Percentiles rank a stretch among this genome's conserved stretches.
Conservation (phyloP, 2,113 vertebrate species). For the Tragulus kanchil region DNA sequence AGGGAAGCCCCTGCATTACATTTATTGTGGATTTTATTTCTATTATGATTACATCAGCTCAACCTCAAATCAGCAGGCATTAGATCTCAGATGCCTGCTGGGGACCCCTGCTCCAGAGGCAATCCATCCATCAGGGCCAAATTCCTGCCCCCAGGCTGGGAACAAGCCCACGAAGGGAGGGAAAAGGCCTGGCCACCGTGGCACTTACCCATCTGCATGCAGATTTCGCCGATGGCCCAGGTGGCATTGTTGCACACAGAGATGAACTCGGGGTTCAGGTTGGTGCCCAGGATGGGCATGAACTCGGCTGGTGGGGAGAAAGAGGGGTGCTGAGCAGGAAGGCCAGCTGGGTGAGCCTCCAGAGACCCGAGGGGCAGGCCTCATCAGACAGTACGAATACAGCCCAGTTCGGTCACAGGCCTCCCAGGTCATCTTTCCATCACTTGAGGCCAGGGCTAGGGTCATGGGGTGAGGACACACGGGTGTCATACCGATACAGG, state of each 20-base stretch:
- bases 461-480: not conserved
- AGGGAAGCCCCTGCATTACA: not conserved
- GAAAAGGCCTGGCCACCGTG: not conserved
- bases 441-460: conserved; percentile 40
- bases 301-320: conserved; percentile 91
- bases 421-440: conserved; percentile 60
- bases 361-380: not conserved
- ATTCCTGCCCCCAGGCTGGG: not conserved
- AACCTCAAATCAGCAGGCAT: not conserved
- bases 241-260: conserved; percentile 98
- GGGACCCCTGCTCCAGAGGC: not conserved
- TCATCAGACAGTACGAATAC: conserved; percentile 77
- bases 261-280: conserved; percentile 97
- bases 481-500: conserved; percentile 92
- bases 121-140: too few species aligned
- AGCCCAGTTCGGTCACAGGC: conserved; percentile 1
- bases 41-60: not conserved
- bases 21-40: not conserved
- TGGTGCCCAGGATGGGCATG: conserved; percentile 98
- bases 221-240: conserved; percentile 98
- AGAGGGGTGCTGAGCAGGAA: not conserved
- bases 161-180: not conserved
- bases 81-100: not conserved
- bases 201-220: conserved; percentile 97
- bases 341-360: not conserved